phyloP scores from a whole-genome alignment of 2,797 vertebrate genomes.

The Erithacus rubecula region DNA sequence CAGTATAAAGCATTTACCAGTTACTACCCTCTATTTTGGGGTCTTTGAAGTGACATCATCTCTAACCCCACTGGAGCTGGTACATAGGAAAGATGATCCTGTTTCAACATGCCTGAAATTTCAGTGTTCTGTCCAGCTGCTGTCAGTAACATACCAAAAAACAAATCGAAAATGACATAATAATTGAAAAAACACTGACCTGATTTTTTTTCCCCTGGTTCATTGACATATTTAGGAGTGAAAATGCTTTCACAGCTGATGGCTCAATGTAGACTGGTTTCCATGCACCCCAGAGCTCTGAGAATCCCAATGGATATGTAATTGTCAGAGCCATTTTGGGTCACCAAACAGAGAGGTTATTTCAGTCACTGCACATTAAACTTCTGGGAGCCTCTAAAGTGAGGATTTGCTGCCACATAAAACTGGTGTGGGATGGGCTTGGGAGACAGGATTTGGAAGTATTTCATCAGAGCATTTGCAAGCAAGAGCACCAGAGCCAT shows the following conservation, averaged over 20 bases:
- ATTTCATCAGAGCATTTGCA: not conserved
- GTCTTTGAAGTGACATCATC: not conserved
- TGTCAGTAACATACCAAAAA: not conserved
- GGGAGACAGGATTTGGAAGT: not conserved
- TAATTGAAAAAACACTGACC: not conserved
- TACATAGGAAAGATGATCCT: not conserved
- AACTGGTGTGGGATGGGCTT: not conserved
- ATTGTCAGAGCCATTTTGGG: not conserved
- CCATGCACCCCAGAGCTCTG: not conserved
- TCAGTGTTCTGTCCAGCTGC: not conserved
- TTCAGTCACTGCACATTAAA: conserved; percentile 14
- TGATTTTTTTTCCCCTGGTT: fast-evolving
- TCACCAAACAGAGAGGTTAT: conserved; percentile 2
- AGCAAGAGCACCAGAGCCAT: not conserved
- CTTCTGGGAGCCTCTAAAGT: not conserved
- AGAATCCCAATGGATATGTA: not conserved
- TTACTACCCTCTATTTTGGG: not conserved
- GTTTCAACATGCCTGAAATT: not conserved
- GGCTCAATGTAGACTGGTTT: not conserved
- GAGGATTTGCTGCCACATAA: not conserved
- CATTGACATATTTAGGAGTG: not conserved
- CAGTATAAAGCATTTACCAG: not conserved
- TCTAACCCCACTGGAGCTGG: not conserved
- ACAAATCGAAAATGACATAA: not conserved
- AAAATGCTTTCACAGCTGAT: conserved; percentile 12